Percentiles rank a stretch among this genome's conserved stretches.
phyloP scores from a whole-genome alignment of 92 coral and sea anemone genomes.

The Plumapathes pennacea region DNA sequence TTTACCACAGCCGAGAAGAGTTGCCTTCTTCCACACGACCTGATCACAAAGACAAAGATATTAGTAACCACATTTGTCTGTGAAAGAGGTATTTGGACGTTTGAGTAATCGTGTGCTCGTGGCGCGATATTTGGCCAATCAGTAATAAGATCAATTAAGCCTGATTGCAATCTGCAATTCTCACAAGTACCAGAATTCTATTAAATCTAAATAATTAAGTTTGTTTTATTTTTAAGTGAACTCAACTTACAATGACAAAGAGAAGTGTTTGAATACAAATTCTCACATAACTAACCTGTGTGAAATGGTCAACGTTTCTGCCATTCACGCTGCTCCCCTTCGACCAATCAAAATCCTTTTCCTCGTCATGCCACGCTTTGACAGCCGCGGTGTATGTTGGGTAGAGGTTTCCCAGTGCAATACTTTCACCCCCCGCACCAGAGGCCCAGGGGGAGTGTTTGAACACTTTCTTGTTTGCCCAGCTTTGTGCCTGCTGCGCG shows the following conservation, averaged over 20 bases:
- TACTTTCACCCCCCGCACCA: slow-evolving; percentile 82
- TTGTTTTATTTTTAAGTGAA: too few relatives aligned
- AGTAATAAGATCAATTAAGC: too few relatives aligned
- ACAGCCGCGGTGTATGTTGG: slow-evolving; percentile 86
- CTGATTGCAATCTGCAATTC: too few relatives aligned
- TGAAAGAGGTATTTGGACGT: too few relatives aligned
- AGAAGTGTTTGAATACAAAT: too few relatives aligned
- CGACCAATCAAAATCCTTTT: slow-evolving; percentile 79
- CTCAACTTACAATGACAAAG: too few relatives aligned
- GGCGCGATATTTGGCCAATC: too few relatives aligned
- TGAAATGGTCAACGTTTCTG: slow-evolving; percentile 63
- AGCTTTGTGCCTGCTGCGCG: slow-evolving; percentile 76
- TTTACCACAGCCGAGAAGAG: slow-evolving; percentile 72
- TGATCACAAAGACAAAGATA: background rate
- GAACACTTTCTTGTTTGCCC: slow-evolving; percentile 75
- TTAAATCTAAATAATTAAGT: too few relatives aligned
- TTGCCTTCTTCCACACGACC: slow-evolving; percentile 75
- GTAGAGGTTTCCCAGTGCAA: slow-evolving; percentile 81
- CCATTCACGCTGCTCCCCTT: slow-evolving; percentile 41
- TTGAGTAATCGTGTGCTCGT: too few relatives aligned
- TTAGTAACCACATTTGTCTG: too few relatives aligned
- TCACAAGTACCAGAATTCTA: too few relatives aligned
- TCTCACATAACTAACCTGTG: slow-evolving; percentile 48
- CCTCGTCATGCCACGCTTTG: slow-evolving; percentile 94
- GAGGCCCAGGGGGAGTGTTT: slow-evolving; percentile 87